Evolutionary conservation across 2,113 vertebrate genomes (phyloP), one percentile per base, ranked within the genome.

Genomic region (Taurulus bubalis): DNA sequence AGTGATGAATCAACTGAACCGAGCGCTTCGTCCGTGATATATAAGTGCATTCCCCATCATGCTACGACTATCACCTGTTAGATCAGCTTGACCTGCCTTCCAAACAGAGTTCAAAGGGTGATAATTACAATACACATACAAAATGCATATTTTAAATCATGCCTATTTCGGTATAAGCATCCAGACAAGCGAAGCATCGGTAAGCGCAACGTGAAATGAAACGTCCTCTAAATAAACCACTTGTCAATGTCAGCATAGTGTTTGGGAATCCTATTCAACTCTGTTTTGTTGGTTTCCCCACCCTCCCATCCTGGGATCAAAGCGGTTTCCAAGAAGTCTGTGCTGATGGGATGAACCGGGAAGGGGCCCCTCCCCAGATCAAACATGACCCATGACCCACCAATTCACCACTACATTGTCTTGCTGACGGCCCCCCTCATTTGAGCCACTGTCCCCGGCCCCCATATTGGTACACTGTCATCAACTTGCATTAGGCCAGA

Each of bases 361-460:
- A 89, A 83, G 79, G 78, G 85, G 85, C 81, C 89, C 85, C 82
- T 49, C 63, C 53, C 62, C 73, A 86, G 88, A 94, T 95, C 90
- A 94, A 93, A 94, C 81, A 63, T 80, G 80, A 89, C 86, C 94
- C 78, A 49, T 92, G 86, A 92, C 91, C 92, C 75, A 30, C 80
- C 71, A 32, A 45, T 92, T 80, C 75, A 83, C 83, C 85, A 65
- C 65, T 67, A 81, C 87, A 91, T 93, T 91, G 91, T 90, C 77
- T 86, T 79, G 64, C 77, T 91, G 84, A 87, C 36, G 68, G 24
- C 67, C 70, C 84, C 82, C 75, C 68, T 82, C 83, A 80, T 85
- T 91, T 7, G 68, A 79, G 79, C 88, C 88, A 89, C 85, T 82
- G 75, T 91, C 91, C 87, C 67, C 30, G 83, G 81, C 88, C 85